Base-by-base conservation (phyloP, 2,888 invertebrate genomes). In the Parasteatoda lunata region DNA sequence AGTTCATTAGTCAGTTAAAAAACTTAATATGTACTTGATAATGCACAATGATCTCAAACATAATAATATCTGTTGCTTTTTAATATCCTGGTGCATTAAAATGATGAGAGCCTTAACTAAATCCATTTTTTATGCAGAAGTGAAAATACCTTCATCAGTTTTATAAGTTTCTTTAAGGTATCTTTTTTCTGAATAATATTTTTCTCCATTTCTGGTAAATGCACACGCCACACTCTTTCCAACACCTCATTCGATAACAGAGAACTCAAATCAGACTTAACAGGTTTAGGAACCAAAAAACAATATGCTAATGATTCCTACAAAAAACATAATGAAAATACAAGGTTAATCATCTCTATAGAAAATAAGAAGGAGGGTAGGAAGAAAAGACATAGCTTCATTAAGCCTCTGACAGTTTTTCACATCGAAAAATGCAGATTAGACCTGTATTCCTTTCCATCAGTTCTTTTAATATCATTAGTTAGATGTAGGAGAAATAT, bases 151-250 rank as follows among this genome's bases (percentile, higher is more conserved):
- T 89, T 89, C n/a, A 89, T 81, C 7, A 89, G 64, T 70, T 86
- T 87, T 48, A 89, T 89, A 1, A 89, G 48, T 9, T 75, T 71
- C 75, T 89, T 89, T 9, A 89, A 47, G 5, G 64, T 51, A 3
- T 65, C 15, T 54, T 79, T 87, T 0, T 51, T 70, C 4, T 65
- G 64, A 15, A 89, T 47, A 13, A 89, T 71, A 4, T 66, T 9
- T 51, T 88, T 83, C 68, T 89, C 89, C 11, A 77, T 76, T 49
- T 84, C 88, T 6, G 89, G 89, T 64, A 89, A 79, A 54, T 89
- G 77, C 30, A 89, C 80, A 8, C 89, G 72, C 84, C 89, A 89
- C 45, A 77, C 75, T 51, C 54, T 15, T 3, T 66, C 30, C 8
- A 71, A 5, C 5, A 51, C 30, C 6, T 70, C 51, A 15, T 47